Conservation (phyloP, 2,113 vertebrate genomes). For the Xerus inauris region DNA sequence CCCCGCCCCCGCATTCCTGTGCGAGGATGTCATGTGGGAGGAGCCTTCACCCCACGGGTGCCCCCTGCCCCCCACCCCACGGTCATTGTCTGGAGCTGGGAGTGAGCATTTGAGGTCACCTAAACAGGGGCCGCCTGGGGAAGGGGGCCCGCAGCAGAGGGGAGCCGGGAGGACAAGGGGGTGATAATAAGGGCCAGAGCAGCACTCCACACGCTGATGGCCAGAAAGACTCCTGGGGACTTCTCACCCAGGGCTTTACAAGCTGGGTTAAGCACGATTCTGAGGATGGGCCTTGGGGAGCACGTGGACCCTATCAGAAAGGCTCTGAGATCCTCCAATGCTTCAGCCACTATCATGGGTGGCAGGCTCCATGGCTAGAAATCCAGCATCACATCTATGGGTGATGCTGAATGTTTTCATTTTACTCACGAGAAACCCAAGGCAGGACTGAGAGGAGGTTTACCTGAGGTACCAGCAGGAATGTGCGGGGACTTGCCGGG, state of each 20-base stretch:
- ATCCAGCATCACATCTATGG: neutral
- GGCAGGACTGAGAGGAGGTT: neutral
- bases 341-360: neutral
- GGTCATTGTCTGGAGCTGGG: constrained; percentile 71
- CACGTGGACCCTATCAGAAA: neutral
- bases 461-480: neutral
- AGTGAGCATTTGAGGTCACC: constrained; percentile 54
- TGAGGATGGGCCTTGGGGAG: neutral
- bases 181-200: neutral
- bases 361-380: neutral
- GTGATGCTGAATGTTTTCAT: neutral
- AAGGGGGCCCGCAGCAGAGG: neutral
- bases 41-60: constrained; percentile 29
- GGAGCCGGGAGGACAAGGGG: constrained; percentile 13
- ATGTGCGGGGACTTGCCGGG: no score
- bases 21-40: constrained; percentile 78
- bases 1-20: constrained; percentile 75
- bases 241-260: neutral
- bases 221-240: constrained; percentile 75
- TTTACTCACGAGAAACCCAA: neutral
- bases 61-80: neutral
- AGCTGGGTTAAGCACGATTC: neutral
- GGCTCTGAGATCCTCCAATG: neutral
- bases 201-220: constrained; percentile 74
- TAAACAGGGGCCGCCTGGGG: neutral